Base-by-base conservation (phyloP, 1,140 invertebrate species). In the Drusus annulatus region DNA sequence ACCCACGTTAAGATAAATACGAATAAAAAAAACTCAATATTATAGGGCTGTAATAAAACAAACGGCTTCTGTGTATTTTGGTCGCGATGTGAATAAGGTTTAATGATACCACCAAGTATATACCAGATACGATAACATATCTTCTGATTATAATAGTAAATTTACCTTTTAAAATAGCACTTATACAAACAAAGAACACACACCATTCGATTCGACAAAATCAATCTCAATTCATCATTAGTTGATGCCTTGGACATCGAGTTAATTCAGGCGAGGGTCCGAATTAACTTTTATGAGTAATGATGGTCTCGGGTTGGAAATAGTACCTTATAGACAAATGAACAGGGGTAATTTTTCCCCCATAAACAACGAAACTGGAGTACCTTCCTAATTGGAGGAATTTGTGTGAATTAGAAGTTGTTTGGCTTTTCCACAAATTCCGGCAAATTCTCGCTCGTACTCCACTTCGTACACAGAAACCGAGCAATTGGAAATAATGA, bases 211-310 rank as follows among this genome's bases (percentile, higher is more conserved):
- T 65, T 31, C 15, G 0, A 28, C 15, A 28, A 65, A 65, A 65
- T 65, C 62, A 65, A 65, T 65, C 62, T 65, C 62, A 65, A 65
- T 65, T 65, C 31, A 65, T 65, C 62, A 65, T 65, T n/a, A 15
- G n/a, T 65, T 65, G 62, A 36, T 28, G 45, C 23, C 62, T 15
- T 36, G 62, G 16, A 65, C 62, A 65, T 36, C 62, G n/a, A 65
- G 62, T n/a, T 65, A 65, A 45, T 13, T 45, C 36, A 10, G 31
- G 23, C 25, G 25, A n/a, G 62, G 23, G 62, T 28, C 45, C 28
- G 31, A 65, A 65, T 65, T 65, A 65, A 65, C 62, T 65, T 65
- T 65, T 65, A 65, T 65, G 62, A 65, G 62, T 28, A 65, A 28
- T 65, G 62, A 31, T 65, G 62, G 13, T 65, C 31, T 31, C 28